A percentile compares a stretch with the other conserved stretches of the same genome.
These are phyloP conservation scores for Eolophus roseicapilla DNA, from an alignment of 2,113 vertebrate species.

Conservation along the genomic window DNA sequence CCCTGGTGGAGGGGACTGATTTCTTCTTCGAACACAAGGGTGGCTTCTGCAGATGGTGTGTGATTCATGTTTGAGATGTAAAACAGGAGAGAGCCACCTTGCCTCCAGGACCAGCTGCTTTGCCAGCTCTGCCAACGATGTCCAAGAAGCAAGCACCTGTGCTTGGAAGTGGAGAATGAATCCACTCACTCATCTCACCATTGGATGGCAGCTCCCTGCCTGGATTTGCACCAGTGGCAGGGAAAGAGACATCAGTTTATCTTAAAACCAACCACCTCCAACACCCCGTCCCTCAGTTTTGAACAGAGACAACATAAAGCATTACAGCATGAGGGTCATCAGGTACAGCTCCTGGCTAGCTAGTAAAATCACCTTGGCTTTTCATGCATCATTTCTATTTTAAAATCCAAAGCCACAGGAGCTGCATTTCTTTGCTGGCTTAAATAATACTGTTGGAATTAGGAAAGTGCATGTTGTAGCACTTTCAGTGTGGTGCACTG, in stretches of 20 bases:
- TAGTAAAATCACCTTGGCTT: not conserved
- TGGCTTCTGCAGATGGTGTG: fast-evolving
- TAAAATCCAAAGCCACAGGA: not conserved
- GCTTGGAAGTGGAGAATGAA: not conserved
- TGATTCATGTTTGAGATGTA: not conserved
- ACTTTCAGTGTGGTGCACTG: not conserved
- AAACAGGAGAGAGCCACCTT: not conserved
- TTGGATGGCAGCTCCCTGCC: not conserved
- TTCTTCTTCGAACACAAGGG: not conserved
- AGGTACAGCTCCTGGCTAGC: not conserved
- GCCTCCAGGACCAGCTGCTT: not conserved
- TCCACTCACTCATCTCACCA: fast-evolving
- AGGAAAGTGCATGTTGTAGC: fast-evolving
- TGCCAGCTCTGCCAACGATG: not conserved
- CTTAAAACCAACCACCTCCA: not conserved
- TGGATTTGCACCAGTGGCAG: not conserved
- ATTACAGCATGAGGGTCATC: not conserved
- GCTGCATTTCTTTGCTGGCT: not conserved
- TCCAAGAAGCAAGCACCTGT: not conserved
- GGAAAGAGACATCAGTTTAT: not conserved
- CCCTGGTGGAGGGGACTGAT: not conserved
- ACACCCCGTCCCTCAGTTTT: fast-evolving
- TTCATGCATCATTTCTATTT: fast-evolving
- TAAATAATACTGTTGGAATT: not conserved
- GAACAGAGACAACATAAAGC: not conserved